Percentiles rank a stretch among this genome's conserved stretches.
Conservation (phyloP, 2,113 vertebrate species). For the Seriola aureovittata region DNA sequence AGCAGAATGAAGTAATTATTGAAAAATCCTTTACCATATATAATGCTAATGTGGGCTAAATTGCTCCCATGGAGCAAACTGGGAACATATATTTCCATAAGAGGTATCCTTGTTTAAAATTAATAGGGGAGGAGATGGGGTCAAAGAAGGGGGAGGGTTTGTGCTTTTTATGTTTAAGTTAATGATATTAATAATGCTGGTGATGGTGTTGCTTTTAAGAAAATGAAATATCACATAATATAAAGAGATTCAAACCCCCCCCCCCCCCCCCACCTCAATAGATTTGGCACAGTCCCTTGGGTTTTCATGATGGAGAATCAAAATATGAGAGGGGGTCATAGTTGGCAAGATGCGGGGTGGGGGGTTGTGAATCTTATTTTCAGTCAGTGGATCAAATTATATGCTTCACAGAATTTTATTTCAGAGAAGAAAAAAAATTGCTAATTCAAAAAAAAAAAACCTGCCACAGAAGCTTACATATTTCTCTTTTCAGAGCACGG, state of each 20-base stretch:
- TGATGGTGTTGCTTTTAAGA: background rate
- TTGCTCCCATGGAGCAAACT: slow-evolving; percentile 17
- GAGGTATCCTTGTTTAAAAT: background rate
- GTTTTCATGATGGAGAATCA: background rate
- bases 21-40: slow-evolving; percentile 27
- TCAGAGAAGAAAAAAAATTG: background rate
- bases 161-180: background rate
- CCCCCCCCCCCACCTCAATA: background rate
- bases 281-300: background rate
- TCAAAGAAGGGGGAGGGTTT: background rate
- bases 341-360: background rate
- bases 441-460: background rate
- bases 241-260: background rate
- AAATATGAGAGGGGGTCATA: background rate
- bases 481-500: background rate
- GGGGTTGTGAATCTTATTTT: background rate
- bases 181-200: background rate
- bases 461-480: background rate
- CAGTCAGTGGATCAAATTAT: background rate
- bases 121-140: background rate
- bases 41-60: slow-evolving; percentile 39
- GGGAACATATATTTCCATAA: slow-evolving; percentile 16
- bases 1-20: slow-evolving; percentile 36
- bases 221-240: background rate
- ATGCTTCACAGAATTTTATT: background rate